A percentile compares a stretch with the other conserved stretches of the same genome.
These are phyloP conservation scores for Emberiza fucata DNA, from an alignment of 2,113 vertebrate genomes.

Conservation along the genomic window DNA sequence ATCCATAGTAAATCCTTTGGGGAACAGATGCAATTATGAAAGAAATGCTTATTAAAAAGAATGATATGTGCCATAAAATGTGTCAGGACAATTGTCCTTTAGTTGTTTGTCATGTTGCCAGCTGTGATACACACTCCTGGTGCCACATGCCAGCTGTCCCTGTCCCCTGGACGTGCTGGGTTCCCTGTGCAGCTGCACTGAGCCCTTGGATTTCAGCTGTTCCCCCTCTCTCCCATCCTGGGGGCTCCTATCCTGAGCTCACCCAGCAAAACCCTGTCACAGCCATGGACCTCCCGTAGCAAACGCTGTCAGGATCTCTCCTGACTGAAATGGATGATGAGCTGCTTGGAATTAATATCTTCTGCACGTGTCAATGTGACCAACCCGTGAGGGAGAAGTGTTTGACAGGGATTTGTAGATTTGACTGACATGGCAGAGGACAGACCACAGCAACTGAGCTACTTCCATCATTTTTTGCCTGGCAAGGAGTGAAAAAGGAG, in stretches of 20 bases:
- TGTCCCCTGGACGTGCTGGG: not conserved
- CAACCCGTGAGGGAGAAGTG: not conserved
- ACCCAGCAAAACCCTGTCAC: not conserved
- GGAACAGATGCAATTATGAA: conserved; percentile 47
- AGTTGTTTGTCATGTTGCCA: not conserved
- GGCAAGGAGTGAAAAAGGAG: not conserved
- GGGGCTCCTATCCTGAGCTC: not conserved
- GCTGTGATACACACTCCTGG: not conserved
- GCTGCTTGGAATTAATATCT: conserved; percentile 3
- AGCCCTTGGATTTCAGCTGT: not conserved
- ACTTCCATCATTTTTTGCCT: not conserved
- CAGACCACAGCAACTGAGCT: not conserved
- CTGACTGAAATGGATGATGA: conserved; percentile 6
- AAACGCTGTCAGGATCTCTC: not conserved
- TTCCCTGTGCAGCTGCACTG: not conserved
- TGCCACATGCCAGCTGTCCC: not conserved
- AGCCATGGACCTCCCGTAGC: not conserved
- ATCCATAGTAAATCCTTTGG: conserved; percentile 13
- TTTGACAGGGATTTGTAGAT: conserved; percentile 3
- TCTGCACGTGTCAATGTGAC: conserved; percentile 8
- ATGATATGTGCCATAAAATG: conserved; percentile 16
- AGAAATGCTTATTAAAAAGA: conserved; percentile 25
- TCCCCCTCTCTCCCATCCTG: not conserved
- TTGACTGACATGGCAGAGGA: not conserved
- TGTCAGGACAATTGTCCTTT: conserved; percentile 37